Evolutionary conservation across 2,113 vertebrate species (phyloP).

Genomic region (Amblyornis subalaris): DNA sequence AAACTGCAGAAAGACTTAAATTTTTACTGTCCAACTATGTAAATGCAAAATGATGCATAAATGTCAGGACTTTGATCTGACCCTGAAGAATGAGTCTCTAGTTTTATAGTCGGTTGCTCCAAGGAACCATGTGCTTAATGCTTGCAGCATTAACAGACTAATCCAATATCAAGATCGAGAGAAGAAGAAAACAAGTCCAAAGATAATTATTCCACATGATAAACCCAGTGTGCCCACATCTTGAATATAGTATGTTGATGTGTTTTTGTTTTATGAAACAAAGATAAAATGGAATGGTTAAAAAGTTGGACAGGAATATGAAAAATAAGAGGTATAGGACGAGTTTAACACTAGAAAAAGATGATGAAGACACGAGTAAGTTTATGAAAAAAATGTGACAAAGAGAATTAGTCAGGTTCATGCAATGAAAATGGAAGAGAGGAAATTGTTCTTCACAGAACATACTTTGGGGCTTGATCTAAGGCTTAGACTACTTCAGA

Average conservation of each 20-base stretch:
- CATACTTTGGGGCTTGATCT: neutral
- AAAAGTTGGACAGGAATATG: neutral
- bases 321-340: neutral
- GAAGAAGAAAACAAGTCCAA: neutral
- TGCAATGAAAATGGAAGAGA: neutral
- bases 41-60: neutral
- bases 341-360: neutral
- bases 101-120: neutral
- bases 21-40: neutral
- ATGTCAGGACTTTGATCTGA: neutral
- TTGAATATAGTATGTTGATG: neutral
- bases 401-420: neutral
- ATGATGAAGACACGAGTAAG: neutral
- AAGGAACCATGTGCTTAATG: neutral
- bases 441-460: neutral
- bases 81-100: neutral
- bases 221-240: neutral
- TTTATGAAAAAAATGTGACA: neutral
- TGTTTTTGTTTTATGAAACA: neutral
- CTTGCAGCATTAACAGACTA: neutral
- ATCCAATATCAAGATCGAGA: neutral
- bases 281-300: neutral
- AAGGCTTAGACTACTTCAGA: neutral
- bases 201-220: neutral
- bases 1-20: neutral